phyloP scores from a whole-genome alignment of 2,888 invertebrate species.

The Apamea crenata region DNA sequence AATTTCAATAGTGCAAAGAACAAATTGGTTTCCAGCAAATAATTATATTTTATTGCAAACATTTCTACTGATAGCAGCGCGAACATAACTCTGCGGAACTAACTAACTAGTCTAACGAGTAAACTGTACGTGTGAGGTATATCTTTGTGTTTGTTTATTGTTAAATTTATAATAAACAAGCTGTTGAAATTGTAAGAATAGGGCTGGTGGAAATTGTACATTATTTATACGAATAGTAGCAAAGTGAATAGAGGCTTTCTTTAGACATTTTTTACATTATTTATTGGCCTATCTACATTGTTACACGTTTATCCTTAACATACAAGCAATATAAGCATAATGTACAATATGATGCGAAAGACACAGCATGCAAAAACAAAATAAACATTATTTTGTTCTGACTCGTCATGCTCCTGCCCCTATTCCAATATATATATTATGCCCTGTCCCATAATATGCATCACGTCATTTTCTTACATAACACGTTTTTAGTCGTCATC shows the following conservation, averaged over 20 bases:
- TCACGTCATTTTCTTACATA: too few relatives aligned
- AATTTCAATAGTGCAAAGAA: conserved; percentile 79
- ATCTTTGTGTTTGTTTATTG: conserved; percentile 67
- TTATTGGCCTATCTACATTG: too few relatives aligned
- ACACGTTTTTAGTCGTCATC: background rate
- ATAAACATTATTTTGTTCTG: background rate
- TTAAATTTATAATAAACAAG: conserved; percentile 62
- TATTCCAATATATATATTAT: too few relatives aligned
- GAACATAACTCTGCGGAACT: conserved; percentile 82
- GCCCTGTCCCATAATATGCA: too few relatives aligned
- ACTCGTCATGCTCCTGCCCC: too few relatives aligned
- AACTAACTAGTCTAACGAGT: conserved; percentile 83
- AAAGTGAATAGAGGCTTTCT: background rate
- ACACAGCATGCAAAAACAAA: too few relatives aligned
- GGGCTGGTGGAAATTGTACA: conserved; percentile 1
- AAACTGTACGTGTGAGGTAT: conserved; percentile 64
- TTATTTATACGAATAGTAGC: conserved; percentile 18
- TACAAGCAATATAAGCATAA: too few relatives aligned
- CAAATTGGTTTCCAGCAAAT: conserved; percentile 88
- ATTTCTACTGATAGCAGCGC: conserved; percentile 80
- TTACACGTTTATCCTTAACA: too few relatives aligned
- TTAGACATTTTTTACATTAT: too few relatives aligned
- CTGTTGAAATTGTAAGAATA: conserved; percentile 37
- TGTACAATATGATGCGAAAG: too few relatives aligned
- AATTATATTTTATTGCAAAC: conserved; percentile 87